Percentiles rank a stretch among this genome's conserved stretches.
phyloP scores from a whole-genome alignment of 1,140 invertebrate species.

The Tetramorium alpestre region DNA sequence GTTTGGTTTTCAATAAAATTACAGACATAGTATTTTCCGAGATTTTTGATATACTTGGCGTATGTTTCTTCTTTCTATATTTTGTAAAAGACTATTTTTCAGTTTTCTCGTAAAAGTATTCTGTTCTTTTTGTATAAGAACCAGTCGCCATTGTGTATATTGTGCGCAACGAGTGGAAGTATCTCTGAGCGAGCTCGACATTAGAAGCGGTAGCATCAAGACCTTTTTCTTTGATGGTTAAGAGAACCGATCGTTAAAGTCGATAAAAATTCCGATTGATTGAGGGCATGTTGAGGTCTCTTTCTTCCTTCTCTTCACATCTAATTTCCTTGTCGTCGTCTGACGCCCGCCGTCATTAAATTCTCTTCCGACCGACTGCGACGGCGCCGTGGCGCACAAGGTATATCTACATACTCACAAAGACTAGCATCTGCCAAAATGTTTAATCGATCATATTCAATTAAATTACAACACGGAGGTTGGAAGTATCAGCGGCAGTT shows the following conservation, averaged over 20 bases:
- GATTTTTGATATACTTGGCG: neutral
- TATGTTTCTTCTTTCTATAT: constrained; percentile 14
- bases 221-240: constrained; percentile 31
- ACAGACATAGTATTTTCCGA: neutral
- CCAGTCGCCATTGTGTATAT: neutral
- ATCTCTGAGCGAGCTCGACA: constrained; percentile 9
- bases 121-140: constrained; percentile 21
- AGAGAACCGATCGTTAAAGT: constrained; percentile 59
- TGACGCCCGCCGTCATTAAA: constrained; percentile 46
- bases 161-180: constrained; percentile 25
- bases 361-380: constrained; percentile 28
- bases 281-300: constrained; percentile 45
- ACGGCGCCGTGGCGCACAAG: neutral
- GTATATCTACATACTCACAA: neutral
- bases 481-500: constrained; percentile 3
- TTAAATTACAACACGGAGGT: constrained; percentile 15
- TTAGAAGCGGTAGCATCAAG: constrained; percentile 1
- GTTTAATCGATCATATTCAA: constrained; percentile 63
- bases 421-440: constrained; percentile 50
- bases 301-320: constrained; percentile 41
- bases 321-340: constrained; percentile 33
- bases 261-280: constrained; percentile 71
- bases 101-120: constrained; percentile 10
- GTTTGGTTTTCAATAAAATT: neutral
- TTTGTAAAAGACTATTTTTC: neutral